phyloP scores from a whole-genome alignment of 2,113 vertebrate genomes.

The Phyllostomus discolor region DNA sequence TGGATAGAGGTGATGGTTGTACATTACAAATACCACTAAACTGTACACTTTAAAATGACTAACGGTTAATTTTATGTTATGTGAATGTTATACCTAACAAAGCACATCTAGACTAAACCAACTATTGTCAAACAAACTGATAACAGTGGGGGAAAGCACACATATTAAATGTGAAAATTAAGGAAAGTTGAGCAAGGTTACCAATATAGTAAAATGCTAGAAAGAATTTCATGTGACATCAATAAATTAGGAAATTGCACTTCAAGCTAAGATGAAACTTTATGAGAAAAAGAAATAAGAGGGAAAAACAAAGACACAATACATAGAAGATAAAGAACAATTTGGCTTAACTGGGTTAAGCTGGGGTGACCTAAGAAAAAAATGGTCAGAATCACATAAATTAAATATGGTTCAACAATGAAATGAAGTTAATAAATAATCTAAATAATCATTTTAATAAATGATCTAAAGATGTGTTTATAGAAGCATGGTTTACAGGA shows the following conservation, averaged over 20 bases:
- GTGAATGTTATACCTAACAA: conserved; percentile 14
- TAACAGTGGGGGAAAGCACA: background rate
- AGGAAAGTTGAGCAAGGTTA: conserved; percentile 1
- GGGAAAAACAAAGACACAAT: background rate
- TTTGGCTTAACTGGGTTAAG: background rate
- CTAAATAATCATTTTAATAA: background rate
- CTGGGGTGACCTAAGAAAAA: background rate
- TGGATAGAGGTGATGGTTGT: background rate
- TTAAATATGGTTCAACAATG: conserved; percentile 27
- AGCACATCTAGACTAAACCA: background rate
- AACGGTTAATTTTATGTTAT: background rate
- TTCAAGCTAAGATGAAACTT: conserved; percentile 8
- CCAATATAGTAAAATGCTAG: background rate
- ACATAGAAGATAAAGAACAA: background rate
- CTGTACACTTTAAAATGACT: background rate
- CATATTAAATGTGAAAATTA: background rate
- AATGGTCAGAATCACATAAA: background rate
- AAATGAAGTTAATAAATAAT: conserved; percentile 29
- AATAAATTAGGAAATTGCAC: background rate
- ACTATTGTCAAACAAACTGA: too few species aligned
- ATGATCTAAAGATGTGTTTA: conserved; percentile 27
- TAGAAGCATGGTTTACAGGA: background rate
- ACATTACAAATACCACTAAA: background rate
- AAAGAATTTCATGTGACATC: background rate
- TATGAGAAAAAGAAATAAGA: conserved; percentile 15